Conservation (phyloP, 2,888 invertebrate genomes). For the Tachina grossa region DNA sequence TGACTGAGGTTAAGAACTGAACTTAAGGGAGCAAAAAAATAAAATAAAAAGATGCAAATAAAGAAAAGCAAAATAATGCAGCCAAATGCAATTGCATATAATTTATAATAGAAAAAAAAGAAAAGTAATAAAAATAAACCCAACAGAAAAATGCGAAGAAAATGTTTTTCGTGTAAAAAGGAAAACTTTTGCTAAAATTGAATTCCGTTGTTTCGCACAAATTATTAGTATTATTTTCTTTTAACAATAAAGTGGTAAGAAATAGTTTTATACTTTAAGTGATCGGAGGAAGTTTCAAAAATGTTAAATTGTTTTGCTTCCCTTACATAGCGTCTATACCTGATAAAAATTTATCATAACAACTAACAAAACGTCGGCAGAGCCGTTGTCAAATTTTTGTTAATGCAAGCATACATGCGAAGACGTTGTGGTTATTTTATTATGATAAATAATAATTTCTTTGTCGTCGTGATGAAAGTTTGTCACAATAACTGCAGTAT, state of each 20-base stretch:
- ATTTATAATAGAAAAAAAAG: constrained; percentile 37
- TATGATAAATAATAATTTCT: too few species aligned
- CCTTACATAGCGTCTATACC: too few species aligned
- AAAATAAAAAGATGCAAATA: background rate
- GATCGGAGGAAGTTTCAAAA: background rate
- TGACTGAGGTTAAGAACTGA: constrained; percentile 59
- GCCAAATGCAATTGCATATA: constrained; percentile 59
- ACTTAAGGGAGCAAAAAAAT: background rate
- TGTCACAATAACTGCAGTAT: too few species aligned
- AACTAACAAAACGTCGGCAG: too few species aligned
- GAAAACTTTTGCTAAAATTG: constrained; percentile 24
- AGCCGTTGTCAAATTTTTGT: too few species aligned
- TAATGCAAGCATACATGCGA: too few species aligned
- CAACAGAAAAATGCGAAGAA: constrained; percentile 2
- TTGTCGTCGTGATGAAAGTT: too few species aligned
- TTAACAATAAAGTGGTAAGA: constrained; percentile 2
- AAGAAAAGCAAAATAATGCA: constrained; percentile 25
- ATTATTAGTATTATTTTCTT: background rate
- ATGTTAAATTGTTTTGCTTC: background rate
- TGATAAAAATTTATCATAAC: too few species aligned
- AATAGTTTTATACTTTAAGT: background rate
- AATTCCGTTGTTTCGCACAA: constrained; percentile 11
- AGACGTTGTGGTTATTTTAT: too few species aligned
- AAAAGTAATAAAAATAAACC: constrained; percentile 1
- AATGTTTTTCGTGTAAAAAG: background rate